Evolutionary conservation across 2,113 vertebrate genomes (phyloP), one percentile per base, ranked within the genome.

Genomic region (Probosciger aterrimus): DNA sequence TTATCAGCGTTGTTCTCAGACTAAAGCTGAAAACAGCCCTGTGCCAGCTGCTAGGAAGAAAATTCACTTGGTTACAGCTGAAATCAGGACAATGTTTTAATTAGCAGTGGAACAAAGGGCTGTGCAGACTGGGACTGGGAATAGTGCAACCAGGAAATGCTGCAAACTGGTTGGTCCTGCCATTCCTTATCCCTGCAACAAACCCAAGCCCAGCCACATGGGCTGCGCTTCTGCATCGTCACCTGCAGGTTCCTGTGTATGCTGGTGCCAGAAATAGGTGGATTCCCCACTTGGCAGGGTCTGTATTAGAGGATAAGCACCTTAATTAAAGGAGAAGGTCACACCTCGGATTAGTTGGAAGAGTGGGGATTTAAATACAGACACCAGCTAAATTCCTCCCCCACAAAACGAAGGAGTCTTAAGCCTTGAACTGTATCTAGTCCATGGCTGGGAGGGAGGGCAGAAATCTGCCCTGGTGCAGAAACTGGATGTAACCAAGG

Each of bases 401-500:
- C 24, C 17, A 3, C 35, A 22, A 25, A 75, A 41, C 4, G 25
- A 76, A 76, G 69, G 22, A 30, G 23, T 22, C 30, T 6, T 6
- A 15, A 78, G 11, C 33, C 33, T 81, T 55, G 6, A 67, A 49
- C 70, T 70, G 10, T 3, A 18, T 47, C 47, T 14, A 23, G 22
- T 24, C 60, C 8, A 0, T 0, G 2, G 57, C 57, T 3, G 39
- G 20, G 62, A 55, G 63, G 41, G 55, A 0, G 0, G 8, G 14
- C 57, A 15, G 49, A 47, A 12, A 10, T 11, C 13, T 31, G 31
- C 39, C 65, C 25, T 10, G 35, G 24, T 65, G 55, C 73, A 60
- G 80, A 23, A 64, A 53, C 69, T 1, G 5, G 46, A 2, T 22
- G 2, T 30, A 75, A 37, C 30, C 39, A 28, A 44, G 5, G 15